Evolutionary conservation across 92 coral and sea anemone species (phyloP), one percentile per base, ranked within the genome.

Genomic region (Ricordea florida): DNA sequence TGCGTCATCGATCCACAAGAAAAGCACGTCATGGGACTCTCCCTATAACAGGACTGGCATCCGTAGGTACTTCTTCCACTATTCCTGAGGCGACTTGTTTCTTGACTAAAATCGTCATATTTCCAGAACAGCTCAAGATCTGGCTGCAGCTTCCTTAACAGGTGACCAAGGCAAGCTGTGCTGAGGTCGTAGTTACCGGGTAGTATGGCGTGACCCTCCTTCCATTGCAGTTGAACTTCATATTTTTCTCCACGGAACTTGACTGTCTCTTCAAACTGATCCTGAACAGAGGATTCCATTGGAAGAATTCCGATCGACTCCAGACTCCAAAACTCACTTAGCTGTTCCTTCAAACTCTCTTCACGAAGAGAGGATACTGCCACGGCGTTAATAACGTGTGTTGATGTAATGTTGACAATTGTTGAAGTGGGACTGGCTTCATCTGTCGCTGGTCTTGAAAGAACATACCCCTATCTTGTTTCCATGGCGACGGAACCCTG

Each of bases 221-320:
- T 86, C 84, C 84, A 86, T 6, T 84, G 92, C 24, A 86, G 53
- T 0, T 53, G 8, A 0, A 80, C 92, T 49, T 86, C 76, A 56
- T 80, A 86, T n/a, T 84, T 69, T 24, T 68, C 55, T 59, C 84
- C 80, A 14, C 34, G 68, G 36, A 74, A 62, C 26, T 17, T 25
- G 32, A 81, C 71, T 6, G 65, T 68, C 28, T 49, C 69, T 17
- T 36, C 41, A 57, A 85, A 79, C 14, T n/a, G n/a, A 25, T 56
- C 40, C 0, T 52, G 33, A 26, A 45, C 59, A 48, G 22, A 15
- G 1, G 38, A 27, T 57, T 42, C 62, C 10, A 2, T 18, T 26
- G 38, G 58, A 18, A 32, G 34, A 23, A 77, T 62, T 2, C 85
- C 85, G 34, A 82, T 82, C 9, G 88, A 57, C 13, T 86, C 91